Percentiles rank a stretch among this genome's conserved stretches.
phyloP scores from a whole-genome alignment of 2,888 invertebrate genomes.

The Tetramorium bicarinatum region DNA sequence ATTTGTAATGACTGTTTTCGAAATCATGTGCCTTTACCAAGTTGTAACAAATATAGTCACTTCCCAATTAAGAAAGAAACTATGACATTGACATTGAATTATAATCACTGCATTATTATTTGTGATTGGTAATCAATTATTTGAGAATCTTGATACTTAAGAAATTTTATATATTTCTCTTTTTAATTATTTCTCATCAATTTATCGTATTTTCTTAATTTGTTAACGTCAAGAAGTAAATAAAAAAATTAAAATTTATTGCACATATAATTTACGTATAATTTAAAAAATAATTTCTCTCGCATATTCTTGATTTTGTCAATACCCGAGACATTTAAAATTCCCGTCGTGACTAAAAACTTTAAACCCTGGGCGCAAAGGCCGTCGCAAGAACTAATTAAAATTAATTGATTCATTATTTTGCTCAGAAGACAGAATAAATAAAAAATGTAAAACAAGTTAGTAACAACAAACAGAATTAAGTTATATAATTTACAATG shows the following conservation, averaged over 20 bases:
- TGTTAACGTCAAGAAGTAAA: neutral
- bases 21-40: neutral
- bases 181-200: neutral
- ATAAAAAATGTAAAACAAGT: neutral
- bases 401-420: slow-evolving; percentile 18
- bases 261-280: neutral
- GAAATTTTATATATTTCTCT: neutral
- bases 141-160: neutral
- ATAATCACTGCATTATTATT: neutral
- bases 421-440: neutral
- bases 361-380: neutral
- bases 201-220: neutral
- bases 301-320: neutral
- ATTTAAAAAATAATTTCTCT: neutral
- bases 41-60: too few species aligned
- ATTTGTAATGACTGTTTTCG: neutral
- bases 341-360: neutral
- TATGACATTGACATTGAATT: neutral
- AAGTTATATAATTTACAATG: neutral
- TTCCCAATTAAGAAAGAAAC: neutral
- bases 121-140: neutral
- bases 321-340: neutral
- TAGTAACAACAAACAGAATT: neutral
- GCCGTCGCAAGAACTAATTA: neutral
- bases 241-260: neutral